Conservation (phyloP, 53 echinoderm and acorn worm genomes). For the Crossaster papposus region DNA sequence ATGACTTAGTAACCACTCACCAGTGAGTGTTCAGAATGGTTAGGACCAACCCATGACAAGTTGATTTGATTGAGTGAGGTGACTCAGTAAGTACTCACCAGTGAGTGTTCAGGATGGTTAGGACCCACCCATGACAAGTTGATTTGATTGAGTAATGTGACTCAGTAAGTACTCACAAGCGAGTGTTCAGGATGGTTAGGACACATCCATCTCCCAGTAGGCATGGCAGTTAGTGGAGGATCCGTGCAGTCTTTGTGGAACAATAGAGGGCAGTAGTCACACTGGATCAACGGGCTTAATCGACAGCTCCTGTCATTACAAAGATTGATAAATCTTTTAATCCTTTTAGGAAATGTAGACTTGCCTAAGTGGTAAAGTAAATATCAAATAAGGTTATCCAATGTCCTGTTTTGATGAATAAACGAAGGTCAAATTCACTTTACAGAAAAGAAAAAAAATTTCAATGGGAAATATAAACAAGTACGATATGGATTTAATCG, state of each 20-base stretch:
- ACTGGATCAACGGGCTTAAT: conserved; percentile 86
- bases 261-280: conserved; percentile 98
- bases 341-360: neutral
- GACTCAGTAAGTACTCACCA: conserved; percentile 66
- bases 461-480: no score
- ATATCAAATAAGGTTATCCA: neutral
- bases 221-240: conserved; percentile 88
- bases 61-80: neutral
- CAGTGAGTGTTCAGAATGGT: conserved; percentile 85
- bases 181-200: conserved; percentile 91
- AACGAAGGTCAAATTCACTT: no score
- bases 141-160: neutral
- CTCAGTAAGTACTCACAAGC: conserved; percentile 65
- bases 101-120: conserved; percentile 79
- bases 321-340: neutral
- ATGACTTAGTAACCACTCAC: conserved; percentile 58
- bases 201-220: conserved; percentile 98
- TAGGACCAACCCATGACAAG: conserved; percentile 88
- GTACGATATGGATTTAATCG: no score
- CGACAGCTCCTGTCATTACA: conserved; percentile 79
- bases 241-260: conserved; percentile 92
- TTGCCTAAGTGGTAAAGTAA: neutral
- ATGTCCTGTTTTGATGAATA: no score
- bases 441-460: no score
- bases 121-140: conserved; percentile 81